Evolutionary conservation across 2,888 invertebrate genomes (phyloP).

Genomic region (Aporophyla lueneburgensis): DNA sequence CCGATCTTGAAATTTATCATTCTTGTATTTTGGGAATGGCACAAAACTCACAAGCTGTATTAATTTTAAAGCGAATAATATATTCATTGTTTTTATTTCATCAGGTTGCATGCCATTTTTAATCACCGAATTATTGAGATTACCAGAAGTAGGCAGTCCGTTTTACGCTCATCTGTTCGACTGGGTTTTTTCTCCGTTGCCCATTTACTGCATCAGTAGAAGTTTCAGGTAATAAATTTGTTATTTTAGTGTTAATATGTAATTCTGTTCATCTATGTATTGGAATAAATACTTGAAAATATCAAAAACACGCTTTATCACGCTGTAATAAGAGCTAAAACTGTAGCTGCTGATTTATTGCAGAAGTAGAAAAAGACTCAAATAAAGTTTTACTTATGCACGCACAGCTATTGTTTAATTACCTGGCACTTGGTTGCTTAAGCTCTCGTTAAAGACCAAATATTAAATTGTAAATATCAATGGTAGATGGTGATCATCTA

Average conservation of each 20-base stretch:
- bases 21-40: constrained; percentile 46
- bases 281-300: constrained; percentile 13
- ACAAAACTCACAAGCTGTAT: constrained; percentile 39
- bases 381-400: constrained; percentile 20
- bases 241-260: constrained; percentile 31
- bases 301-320: constrained; percentile 34
- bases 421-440: constrained; percentile 7
- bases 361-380: constrained; percentile 19
- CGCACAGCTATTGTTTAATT: constrained; percentile 23
- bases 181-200: constrained; percentile 93
- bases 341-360: constrained; percentile 15
- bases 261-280: not conserved
- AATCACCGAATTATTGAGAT: constrained; percentile 92
- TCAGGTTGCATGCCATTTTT: constrained; percentile 94
- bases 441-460: not conserved
- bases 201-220: constrained; percentile 91
- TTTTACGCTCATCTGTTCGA: constrained; percentile 92
- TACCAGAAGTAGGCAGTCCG: constrained; percentile 92
- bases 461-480: not conserved
- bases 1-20: constrained; percentile 32
- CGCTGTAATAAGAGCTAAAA: constrained; percentile 16
- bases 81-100: constrained; percentile 67
- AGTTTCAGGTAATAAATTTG: constrained; percentile 82
- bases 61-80: constrained; percentile 47
- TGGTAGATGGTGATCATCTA: not conserved